Percentiles rank a stretch among this genome's conserved stretches.
Evolutionary conservation across 2,888 invertebrate genomes (phyloP).

Genomic region (Capitulum mitella): DNA sequence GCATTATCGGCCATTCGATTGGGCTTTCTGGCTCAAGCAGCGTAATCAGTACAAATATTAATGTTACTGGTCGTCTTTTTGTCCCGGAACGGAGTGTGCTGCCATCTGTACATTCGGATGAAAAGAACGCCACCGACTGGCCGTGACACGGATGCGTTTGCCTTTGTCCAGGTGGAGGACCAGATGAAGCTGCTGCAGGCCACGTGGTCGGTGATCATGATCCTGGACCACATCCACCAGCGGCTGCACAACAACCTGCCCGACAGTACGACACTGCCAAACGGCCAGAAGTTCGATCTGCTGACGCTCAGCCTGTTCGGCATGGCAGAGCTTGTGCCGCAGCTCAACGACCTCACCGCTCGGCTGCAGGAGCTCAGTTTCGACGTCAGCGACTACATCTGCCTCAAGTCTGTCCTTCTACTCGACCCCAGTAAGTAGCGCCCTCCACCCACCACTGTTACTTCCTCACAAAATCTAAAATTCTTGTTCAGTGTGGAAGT

Average conservation of each 20-base stretch:
- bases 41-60: too few species aligned
- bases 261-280: conserved; percentile 88
- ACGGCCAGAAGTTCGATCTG: conserved; percentile 91
- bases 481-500: too few species aligned
- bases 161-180: conserved; percentile 95
- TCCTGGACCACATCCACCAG: conserved; percentile 93
- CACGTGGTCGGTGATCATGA: conserved; percentile 97
- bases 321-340: conserved; percentile 72
- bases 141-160: too few species aligned
- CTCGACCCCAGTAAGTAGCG: conserved; percentile 78
- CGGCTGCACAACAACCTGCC: conserved; percentile 89
- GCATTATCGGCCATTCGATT: too few species aligned
- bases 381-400: conserved; percentile 93
- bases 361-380: conserved; percentile 90
- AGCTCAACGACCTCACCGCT: conserved; percentile 84
- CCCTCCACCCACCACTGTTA: too few species aligned
- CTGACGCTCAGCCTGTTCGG: conserved; percentile 81
- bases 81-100: too few species aligned
- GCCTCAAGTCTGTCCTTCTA: conserved; percentile 93
- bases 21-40: too few species aligned
- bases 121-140: too few species aligned
- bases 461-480: too few species aligned
- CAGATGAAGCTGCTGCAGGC: conserved; percentile 97
- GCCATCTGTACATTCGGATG: too few species aligned
- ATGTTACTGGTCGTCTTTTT: too few species aligned